These are phyloP conservation scores for Megalonaias nervosa DNA, from an alignment of 1,140 invertebrate genomes.

Conservation along the genomic window DNA sequence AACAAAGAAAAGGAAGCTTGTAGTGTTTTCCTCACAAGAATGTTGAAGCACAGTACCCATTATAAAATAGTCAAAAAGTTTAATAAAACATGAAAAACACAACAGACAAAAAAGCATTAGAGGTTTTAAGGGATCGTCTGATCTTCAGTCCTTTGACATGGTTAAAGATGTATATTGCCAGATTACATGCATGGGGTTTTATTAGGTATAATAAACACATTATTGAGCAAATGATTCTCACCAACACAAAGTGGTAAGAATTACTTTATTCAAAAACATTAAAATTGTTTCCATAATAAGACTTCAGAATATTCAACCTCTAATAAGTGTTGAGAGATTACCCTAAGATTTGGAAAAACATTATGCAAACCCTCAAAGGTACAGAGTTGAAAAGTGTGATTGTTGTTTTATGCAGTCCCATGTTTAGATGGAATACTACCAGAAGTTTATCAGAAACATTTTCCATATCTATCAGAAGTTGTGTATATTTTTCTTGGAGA, in stretches of 20 bases:
- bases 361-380: slow-evolving; percentile 18
- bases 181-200: slow-evolving; percentile 32
- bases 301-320: slow-evolving; percentile 11
- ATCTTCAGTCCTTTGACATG: slow-evolving; percentile 19
- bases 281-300: slow-evolving; percentile 9
- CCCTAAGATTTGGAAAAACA: slow-evolving; percentile 20
- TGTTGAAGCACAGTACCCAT: background rate
- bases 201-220: slow-evolving; percentile 13
- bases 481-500: slow-evolving; percentile 14
- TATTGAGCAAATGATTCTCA: slow-evolving; percentile 19
- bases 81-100: slow-evolving; percentile 7
- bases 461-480: slow-evolving; percentile 8
- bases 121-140: slow-evolving; percentile 24
- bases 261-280: slow-evolving; percentile 29
- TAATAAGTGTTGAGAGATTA: slow-evolving; percentile 17
- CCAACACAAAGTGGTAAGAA: slow-evolving; percentile 22
- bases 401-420: slow-evolving; percentile 11
- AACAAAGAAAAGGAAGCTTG: slow-evolving; percentile 28
- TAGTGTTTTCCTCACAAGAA: slow-evolving; percentile 35
- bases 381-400: slow-evolving; percentile 16
- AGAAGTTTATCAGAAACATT: slow-evolving; percentile 15
- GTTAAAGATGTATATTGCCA: slow-evolving; percentile 8
- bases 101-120: slow-evolving; percentile 18
- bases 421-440: slow-evolving; percentile 12
- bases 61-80: slow-evolving; percentile 3